Conservation (phyloP, 2,113 vertebrate genomes). For the Toxotes jaculatrix region DNA sequence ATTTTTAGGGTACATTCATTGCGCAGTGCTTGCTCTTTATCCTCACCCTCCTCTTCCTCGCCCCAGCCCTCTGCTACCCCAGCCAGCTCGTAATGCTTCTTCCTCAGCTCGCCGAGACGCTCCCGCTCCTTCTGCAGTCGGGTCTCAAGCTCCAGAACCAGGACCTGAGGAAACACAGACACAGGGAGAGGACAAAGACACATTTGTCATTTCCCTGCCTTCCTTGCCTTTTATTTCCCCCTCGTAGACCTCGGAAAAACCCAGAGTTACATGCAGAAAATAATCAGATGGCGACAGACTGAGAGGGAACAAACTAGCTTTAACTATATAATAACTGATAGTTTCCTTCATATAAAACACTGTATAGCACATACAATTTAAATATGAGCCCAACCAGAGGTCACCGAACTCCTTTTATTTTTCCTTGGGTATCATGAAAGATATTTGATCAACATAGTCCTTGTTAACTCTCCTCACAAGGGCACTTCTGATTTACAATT, state of each 20-base stretch:
- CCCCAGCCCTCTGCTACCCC: conserved; percentile 96
- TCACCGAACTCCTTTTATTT: neutral
- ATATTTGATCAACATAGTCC: neutral
- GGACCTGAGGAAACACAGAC: conserved; percentile 83
- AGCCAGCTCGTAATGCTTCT: conserved; percentile 96
- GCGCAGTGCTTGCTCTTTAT: rapidly evolving
- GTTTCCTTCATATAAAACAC: neutral
- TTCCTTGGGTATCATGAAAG: neutral
- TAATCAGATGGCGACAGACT: neutral
- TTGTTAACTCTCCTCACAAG: neutral
- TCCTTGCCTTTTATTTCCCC: neutral
- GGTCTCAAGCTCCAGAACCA: conserved; percentile 94
- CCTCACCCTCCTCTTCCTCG: conserved; percentile 81
- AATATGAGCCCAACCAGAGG: neutral
- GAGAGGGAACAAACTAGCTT: neutral
- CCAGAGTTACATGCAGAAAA: conserved; percentile 3
- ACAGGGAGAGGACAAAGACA: neutral
- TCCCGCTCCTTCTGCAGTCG: conserved; percentile 95
- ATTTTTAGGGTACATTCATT: too few species aligned
- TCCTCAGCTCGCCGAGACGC: conserved; percentile 94
- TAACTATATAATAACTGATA: neutral
- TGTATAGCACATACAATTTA: neutral
- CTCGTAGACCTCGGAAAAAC: neutral
- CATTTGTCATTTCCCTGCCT: neutral
- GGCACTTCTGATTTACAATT: neutral